phyloP scores from a whole-genome alignment of 2,888 invertebrate species.

The Mactromeris polynyma region DNA sequence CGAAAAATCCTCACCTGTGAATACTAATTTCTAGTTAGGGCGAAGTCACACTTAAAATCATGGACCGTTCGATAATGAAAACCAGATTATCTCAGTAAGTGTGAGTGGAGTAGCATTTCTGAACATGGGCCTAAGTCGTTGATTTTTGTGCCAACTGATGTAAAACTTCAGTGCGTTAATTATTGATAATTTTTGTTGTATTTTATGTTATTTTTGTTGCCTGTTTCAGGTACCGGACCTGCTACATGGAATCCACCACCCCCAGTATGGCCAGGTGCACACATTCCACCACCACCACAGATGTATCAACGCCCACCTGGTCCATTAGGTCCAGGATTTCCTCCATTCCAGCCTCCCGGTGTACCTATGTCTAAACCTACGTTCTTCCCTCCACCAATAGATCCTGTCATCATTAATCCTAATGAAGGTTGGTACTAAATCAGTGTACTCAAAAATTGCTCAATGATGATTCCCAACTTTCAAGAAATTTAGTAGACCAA shows the following conservation, averaged over 20 bases:
- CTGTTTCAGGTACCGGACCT: neutral
- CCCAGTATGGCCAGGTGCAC: slow-evolving; percentile 23
- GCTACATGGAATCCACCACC: slow-evolving; percentile 30
- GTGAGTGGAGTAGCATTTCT: no score
- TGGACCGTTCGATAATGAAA: no score
- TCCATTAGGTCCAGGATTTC: neutral
- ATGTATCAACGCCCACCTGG: slow-evolving; percentile 9
- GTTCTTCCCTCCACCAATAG: slow-evolving; percentile 38
- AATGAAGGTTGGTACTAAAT: slow-evolving; percentile 62
- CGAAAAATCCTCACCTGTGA: no score
- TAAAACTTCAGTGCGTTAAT: no score
- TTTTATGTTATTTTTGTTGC: neutral
- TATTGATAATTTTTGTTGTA: no score
- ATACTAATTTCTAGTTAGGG: no score
- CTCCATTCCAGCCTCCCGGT: neutral
- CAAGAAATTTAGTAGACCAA: no score
- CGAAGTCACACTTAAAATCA: no score
- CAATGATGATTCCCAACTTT: no score
- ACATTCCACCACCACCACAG: slow-evolving; percentile 34
- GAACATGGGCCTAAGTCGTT: no score
- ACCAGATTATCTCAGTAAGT: no score
- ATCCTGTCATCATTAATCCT: slow-evolving; percentile 64
- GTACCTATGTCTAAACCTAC: neutral
- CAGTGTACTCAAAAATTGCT: neutral
- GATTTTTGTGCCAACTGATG: no score